Evolutionary conservation across 2,113 vertebrate species (phyloP), one percentile per base, ranked within the genome.

Genomic region (Seriola rivoliana): DNA sequence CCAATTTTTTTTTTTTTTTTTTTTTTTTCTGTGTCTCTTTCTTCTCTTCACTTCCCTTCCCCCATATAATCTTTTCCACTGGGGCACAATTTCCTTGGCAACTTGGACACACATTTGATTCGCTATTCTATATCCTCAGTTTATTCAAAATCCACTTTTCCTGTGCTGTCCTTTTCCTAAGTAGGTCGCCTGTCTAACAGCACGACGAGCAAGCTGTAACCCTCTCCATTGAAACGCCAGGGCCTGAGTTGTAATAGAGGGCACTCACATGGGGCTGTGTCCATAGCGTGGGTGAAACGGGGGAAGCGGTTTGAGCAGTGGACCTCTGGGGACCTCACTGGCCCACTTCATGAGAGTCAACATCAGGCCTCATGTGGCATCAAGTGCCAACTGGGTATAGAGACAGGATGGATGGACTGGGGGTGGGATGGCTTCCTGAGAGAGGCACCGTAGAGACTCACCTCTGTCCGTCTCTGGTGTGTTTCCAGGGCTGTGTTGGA

Each of bases 71-170:
- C 80, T 84, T 76, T 67, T 82, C 84, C 79, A 80, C 77, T 29
- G 70, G 82, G 82, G 82, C 64, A 67, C 90, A 81, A 87, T 89
- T 89, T 92, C 57, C 1, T 8, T 55, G 68, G 78, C 68, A 66
- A 81, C 82, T 82, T 86, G 74, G 89, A 84, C 87, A 90, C 90
- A 88, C 84, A 82, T 88, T 90, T 77, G 82, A 91, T 86, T 86
- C 80, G 55, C 58, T 75, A 79, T 87, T 86, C 77, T 81, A 64
- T 84, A 58, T 79, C 76, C 74, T 68, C 80, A 52, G 36, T 85
- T 90, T 91, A 85, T 85, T 88, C 54, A 64, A 85, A 87, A 81
- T 84, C 62, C 46, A 40, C 23, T 86, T 86, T 89, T 81, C 71
- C 55, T 54, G 38, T 17, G 55, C 71, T 65, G 65, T 69, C 85